Conservation (phyloP, 2,888 invertebrate species). For the Cacoxenus indagator region DNA sequence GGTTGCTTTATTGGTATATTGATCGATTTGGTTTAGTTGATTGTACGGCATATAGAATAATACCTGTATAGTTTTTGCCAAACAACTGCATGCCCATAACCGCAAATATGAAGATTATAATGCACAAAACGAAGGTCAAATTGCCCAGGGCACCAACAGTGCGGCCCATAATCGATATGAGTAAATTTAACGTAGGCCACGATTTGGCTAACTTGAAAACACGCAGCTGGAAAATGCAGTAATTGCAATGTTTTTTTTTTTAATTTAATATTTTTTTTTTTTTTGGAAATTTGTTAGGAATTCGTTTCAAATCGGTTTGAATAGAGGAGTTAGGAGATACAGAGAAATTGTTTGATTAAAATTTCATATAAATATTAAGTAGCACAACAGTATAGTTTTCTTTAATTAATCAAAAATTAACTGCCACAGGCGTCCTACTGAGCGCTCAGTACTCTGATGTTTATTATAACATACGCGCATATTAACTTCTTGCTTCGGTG, state of each 20-base stretch:
- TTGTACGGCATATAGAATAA: constrained; percentile 32
- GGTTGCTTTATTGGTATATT: constrained; percentile 2
- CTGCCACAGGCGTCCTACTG: too few species aligned
- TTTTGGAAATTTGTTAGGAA: neutral
- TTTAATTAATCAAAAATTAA: too few species aligned
- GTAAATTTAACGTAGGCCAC: constrained; percentile 97
- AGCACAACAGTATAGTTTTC: too few species aligned
- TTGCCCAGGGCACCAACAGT: constrained; percentile 98
- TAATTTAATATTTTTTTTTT: neutral
- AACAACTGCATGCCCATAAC: constrained; percentile 99
- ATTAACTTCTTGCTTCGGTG: too few species aligned
- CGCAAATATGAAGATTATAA: constrained; percentile 99
- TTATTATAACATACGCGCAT: too few species aligned
- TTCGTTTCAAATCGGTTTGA: neutral
- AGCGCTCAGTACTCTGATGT: too few species aligned
- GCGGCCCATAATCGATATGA: constrained; percentile 98
- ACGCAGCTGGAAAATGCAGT: constrained; percentile 83
- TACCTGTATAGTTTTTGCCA: constrained; percentile 92
- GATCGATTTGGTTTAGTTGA: constrained; percentile 23
- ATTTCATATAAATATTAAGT: too few species aligned
- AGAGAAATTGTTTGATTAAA: constrained; percentile 16
- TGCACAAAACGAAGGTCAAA: constrained; percentile 96
- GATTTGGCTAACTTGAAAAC: constrained; percentile 99
- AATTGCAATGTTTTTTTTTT: neutral
- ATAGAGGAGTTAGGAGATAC: too few species aligned